Base-by-base conservation (phyloP, 1,140 invertebrate genomes). In the Acromyrmex charruanus region DNA sequence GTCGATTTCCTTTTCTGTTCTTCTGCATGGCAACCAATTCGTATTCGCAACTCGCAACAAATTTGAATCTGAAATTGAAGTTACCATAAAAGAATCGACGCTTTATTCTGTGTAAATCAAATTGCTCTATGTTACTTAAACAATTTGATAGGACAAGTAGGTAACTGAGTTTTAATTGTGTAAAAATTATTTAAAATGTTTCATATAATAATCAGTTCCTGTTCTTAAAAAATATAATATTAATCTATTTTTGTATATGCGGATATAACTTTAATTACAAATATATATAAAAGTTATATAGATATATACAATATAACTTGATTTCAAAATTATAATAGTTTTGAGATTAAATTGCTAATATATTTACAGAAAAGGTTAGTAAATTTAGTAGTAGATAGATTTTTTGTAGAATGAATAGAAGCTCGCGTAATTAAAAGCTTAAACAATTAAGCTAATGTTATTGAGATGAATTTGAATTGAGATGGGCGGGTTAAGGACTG, bases 371-470 rank as follows among this genome's bases (percentile, higher is more conserved):
- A 87, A 25, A 49, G 55, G 51, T 18, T 31, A 59, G 79, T 28
- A 39, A 87, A 85, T 90, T 69, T 44, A 44, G 74, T 44, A 10
- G 35, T 55, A 77, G 31, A 2, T 35, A 74, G 44, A 63, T n/a
- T 85, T 66, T 82, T 77, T 77, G 25, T 25, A 44, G 82, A 85
- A 92, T 93, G 91, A 92, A 92, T 93, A 93, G 88, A 90, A 92
- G 88, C 79, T 85, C 16, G 61, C 66, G 87, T 92, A 93, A 92
- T 81, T 93, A 94, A 93, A 94, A 94, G 92, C 89, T 91, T 91
- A 89, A 93, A 93, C 91, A 91, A 93, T 91, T 90, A 87, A 89
- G 92, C 93, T 94, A 95, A 95, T 94, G 94, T 94, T 95, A 95
- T 95, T 95, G 93, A 93, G 93, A 94, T 94, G 92, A 95, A 92